Evolutionary conservation across 1,140 invertebrate species (phyloP).

Genomic region (Aphaenogaster floridana): DNA sequence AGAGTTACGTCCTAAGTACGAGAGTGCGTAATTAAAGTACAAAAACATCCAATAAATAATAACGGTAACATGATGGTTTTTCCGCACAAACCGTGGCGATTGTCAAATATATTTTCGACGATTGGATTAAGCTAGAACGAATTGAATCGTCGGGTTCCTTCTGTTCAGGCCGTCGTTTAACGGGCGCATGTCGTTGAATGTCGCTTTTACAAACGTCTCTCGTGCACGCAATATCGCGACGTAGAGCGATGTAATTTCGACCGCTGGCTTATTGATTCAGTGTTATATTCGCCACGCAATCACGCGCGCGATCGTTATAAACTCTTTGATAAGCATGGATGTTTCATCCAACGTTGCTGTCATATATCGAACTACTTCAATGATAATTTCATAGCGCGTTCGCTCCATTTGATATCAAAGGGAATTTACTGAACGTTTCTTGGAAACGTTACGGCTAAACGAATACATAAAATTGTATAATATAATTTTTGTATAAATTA

Average conservation of each 20-base stretch:
- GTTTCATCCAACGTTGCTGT: background rate
- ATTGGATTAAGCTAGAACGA: constrained; percentile 17
- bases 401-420: background rate
- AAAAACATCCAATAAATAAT: background rate
- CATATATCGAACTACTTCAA: background rate
- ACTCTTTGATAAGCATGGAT: constrained; percentile 9
- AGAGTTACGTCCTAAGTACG: too few species aligned
- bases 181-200: constrained; percentile 14
- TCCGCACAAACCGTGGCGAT: background rate
- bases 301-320: constrained; percentile 2
- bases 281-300: constrained; percentile 40
- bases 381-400: background rate
- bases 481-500: background rate
- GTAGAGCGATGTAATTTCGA: constrained; percentile 40
- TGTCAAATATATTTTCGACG: constrained; percentile 31
- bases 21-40: too few species aligned
- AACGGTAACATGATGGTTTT: background rate
- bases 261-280: constrained; percentile 33
- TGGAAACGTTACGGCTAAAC: background rate
- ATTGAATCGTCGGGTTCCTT: constrained; percentile 12
- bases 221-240: constrained; percentile 40
- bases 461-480: background rate
- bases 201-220: constrained; percentile 33
- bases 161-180: constrained; percentile 1
- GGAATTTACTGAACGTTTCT: background rate